These are phyloP conservation scores for Malurus elegans DNA, from an alignment of 2,113 vertebrate genomes.

Conservation along the genomic window DNA sequence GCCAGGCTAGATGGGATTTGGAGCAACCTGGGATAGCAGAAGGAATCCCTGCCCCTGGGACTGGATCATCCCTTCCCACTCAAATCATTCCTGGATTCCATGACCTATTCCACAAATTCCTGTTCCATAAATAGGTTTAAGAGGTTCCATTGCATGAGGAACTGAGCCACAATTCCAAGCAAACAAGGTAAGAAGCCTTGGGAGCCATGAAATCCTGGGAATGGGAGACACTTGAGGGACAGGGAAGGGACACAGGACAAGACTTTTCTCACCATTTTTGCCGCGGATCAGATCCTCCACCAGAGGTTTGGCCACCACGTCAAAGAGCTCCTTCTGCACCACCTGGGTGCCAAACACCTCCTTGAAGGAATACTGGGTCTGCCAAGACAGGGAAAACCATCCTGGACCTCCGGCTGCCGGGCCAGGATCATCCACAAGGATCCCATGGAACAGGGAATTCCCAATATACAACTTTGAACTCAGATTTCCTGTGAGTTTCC, in stretches of 20 bases:
- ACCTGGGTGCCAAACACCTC: slow-evolving; percentile 86
- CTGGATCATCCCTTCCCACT: not conserved
- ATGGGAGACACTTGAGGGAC: not conserved
- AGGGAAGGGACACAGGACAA: not conserved
- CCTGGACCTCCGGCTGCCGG: not conserved
- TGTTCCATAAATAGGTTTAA: not conserved
- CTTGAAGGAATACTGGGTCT: slow-evolving; percentile 96
- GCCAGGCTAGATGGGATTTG: not conserved
- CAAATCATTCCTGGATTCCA: no score
- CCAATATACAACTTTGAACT: fast-evolving
- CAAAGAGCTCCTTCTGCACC: slow-evolving; percentile 87
- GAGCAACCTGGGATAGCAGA: fast-evolving
- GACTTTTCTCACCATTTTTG: slow-evolving; percentile 83
- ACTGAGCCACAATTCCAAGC: not conserved
- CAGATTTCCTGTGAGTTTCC: not conserved
- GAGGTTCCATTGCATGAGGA: fast-evolving
- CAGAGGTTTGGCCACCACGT: slow-evolving; percentile 86
- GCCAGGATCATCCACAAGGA: not conserved
- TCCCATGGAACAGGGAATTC: fast-evolving
- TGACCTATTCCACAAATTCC: no score
- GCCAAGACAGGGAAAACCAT: not conserved
- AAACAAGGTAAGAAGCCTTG: not conserved
- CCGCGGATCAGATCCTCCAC: slow-evolving; percentile 90
- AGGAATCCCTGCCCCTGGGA: not conserved
- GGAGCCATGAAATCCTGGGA: fast-evolving